Percentiles rank a stretch among this genome's conserved stretches.
phyloP scores from a whole-genome alignment of 2,113 vertebrate species.

The Micronycteris hirsuta region DNA sequence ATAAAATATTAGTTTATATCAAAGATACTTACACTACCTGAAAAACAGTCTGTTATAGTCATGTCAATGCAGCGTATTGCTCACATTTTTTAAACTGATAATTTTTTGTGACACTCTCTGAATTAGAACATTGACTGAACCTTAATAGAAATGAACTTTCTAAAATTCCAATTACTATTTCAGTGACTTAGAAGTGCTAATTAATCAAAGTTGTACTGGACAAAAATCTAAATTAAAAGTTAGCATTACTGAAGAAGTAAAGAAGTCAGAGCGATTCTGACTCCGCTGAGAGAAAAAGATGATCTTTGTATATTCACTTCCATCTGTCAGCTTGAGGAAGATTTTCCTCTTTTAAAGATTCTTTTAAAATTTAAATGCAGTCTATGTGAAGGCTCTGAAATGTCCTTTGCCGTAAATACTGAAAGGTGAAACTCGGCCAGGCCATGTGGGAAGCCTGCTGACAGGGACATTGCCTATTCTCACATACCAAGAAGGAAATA shows the following conservation, averaged over 20 bases:
- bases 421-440: slow-evolving; percentile 36
- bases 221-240: background rate
- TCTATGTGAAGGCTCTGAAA: background rate
- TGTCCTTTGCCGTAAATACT: slow-evolving; percentile 39
- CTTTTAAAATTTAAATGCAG: background rate
- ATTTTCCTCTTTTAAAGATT: background rate
- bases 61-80: background rate
- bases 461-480: background rate
- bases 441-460: background rate
- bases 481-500: background rate
- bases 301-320: background rate
- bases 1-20: background rate
- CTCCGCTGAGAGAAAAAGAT: background rate
- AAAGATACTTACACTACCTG: background rate
- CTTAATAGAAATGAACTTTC: background rate
- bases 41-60: background rate
- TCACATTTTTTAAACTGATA: background rate
- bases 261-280: background rate
- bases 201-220: background rate
- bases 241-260: background rate
- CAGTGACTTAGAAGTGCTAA: background rate
- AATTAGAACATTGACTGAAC: background rate
- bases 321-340: background rate
- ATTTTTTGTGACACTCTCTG: background rate
- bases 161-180: background rate